Evolutionary conservation across 2,113 vertebrate genomes (phyloP).

Genomic region (Salminus brasiliensis): DNA sequence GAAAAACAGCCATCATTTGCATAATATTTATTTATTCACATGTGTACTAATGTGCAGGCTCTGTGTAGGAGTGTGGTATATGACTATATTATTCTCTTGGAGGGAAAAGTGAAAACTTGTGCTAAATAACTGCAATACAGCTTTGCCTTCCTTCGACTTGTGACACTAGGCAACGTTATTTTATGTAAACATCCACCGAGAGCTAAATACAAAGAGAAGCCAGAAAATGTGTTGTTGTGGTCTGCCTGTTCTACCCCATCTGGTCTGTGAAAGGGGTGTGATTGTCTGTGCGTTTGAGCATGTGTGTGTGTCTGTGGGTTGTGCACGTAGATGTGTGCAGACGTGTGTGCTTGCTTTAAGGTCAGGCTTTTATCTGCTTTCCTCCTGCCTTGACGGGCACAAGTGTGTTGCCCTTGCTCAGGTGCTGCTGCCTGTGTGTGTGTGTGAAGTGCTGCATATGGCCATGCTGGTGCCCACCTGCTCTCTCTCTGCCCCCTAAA

Average conservation of each 20-base stretch:
- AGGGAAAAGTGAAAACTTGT: neutral
- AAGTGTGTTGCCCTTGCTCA: conserved; percentile 11
- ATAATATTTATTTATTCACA: neutral
- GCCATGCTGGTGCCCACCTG: conserved; percentile 23
- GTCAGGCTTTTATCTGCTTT: neutral
- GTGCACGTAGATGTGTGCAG: too few species aligned
- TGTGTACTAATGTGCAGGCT: neutral
- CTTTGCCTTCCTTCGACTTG: neutral
- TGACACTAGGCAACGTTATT: neutral
- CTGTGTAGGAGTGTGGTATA: neutral
- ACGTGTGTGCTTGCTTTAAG: neutral
- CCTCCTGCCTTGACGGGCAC: neutral
- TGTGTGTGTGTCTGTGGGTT: too few species aligned
- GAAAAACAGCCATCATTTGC: neutral
- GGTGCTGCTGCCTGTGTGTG: neutral
- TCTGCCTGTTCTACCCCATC: neutral
- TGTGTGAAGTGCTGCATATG: conserved; percentile 31
- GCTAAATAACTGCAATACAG: neutral
- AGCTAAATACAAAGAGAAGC: neutral
- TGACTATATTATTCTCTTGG: neutral
- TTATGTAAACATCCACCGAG: neutral
- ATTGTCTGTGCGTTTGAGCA: neutral
- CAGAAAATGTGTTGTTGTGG: neutral
- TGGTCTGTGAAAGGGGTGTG: neutral
- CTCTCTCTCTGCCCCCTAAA: conserved; percentile 7